phyloP scores from a whole-genome alignment of 2,113 vertebrate genomes.

The Psettodes erumei region DNA sequence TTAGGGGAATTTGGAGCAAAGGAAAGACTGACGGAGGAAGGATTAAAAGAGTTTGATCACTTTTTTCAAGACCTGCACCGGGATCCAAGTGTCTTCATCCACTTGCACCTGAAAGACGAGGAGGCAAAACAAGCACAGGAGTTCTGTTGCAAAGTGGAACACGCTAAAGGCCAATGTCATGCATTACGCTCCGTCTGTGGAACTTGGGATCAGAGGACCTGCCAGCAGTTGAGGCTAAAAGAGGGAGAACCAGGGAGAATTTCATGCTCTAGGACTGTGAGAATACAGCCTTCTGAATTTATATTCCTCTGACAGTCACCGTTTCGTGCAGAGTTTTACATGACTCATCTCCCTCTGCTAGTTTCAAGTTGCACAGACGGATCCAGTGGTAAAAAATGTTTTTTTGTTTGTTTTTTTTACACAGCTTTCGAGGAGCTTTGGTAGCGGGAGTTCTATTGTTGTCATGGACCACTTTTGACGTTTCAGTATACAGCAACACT shows the following conservation, averaged over 20 bases:
- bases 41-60: neutral
- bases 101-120: slow-evolving; percentile 1
- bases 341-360: slow-evolving; percentile 47
- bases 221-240: neutral
- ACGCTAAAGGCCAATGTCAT: slow-evolving; percentile 26
- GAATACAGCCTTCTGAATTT: neutral
- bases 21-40: slow-evolving; percentile 9
- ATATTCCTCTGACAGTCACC: neutral
- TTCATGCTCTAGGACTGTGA: slow-evolving; percentile 12
- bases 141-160: slow-evolving; percentile 28
- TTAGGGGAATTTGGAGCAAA: neutral
- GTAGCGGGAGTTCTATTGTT: slow-evolving; percentile 50
- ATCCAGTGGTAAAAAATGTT: slow-evolving; percentile 5
- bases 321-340: slow-evolving; percentile 5
- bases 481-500: slow-evolving; percentile 69
- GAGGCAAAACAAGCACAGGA: slow-evolving; percentile 9
- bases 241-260: slow-evolving; percentile 7
- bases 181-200: slow-evolving; percentile 18
- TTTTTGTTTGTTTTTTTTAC: neutral
- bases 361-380: slow-evolving; percentile 20
- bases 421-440: slow-evolving; percentile 8
- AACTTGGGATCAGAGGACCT: slow-evolving; percentile 7
- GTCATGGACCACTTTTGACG: slow-evolving; percentile 49
- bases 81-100: slow-evolving; percentile 44
- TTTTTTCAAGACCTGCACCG: neutral